A percentile compares a stretch with the other conserved stretches of the same genome.
These are phyloP conservation scores for Drosophila colorata DNA, from an alignment of 2,888 invertebrate genomes.

Conservation along the genomic window DNA sequence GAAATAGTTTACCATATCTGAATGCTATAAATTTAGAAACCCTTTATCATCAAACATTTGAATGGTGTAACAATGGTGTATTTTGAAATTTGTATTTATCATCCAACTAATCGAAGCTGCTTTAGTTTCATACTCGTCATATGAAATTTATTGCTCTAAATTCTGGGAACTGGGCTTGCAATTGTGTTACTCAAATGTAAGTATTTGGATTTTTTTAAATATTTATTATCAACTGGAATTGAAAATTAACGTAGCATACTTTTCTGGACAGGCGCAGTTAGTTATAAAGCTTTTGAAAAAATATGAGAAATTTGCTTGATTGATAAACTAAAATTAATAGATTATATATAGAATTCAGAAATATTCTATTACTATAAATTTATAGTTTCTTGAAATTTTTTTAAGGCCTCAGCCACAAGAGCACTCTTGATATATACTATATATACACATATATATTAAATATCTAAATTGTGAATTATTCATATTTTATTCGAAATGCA, in stretches of 20 bases:
- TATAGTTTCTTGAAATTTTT: too few relatives aligned
- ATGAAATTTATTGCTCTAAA: background rate
- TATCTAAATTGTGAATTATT: too few relatives aligned
- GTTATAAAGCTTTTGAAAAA: background rate
- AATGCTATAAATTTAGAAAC: conserved; percentile 14
- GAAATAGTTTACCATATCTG: conserved; percentile 21
- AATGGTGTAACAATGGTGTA: conserved; percentile 7
- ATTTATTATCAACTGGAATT: background rate
- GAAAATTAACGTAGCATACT: conserved; percentile 19
- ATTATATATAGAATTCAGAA: too few relatives aligned
- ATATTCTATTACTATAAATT: too few relatives aligned
- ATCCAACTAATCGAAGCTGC: conserved; percentile 10
- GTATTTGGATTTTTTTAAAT: background rate
- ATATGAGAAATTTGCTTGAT: too few relatives aligned
- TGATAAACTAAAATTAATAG: too few relatives aligned
- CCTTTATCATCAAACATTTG: conserved; percentile 19
- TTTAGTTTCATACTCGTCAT: too few relatives aligned
- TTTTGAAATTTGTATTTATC: conserved; percentile 15
- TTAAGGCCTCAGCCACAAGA: too few relatives aligned
- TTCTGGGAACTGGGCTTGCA: background rate
- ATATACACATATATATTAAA: too few relatives aligned
- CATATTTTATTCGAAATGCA: too few relatives aligned
- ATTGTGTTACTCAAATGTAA: background rate
- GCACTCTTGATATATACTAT: too few relatives aligned
- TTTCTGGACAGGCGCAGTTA: background rate